Conservation (phyloP, 2,797 vertebrate species). For the Mionectes olivaceus region DNA sequence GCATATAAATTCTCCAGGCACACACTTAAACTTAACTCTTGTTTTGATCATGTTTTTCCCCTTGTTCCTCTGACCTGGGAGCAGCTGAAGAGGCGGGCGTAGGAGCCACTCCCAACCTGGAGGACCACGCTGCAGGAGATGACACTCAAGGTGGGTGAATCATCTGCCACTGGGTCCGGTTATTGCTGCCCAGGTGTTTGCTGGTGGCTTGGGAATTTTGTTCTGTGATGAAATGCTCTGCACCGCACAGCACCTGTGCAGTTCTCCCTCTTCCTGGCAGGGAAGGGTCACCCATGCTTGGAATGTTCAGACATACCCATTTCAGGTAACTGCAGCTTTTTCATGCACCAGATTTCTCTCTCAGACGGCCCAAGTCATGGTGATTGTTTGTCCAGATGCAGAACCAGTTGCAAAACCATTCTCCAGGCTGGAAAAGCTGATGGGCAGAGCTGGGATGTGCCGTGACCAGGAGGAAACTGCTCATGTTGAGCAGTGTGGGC, state of each 20-base stretch:
- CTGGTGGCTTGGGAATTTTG: background rate
- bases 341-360: background rate
- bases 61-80: conserved; percentile 10
- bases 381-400: background rate
- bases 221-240: background rate
- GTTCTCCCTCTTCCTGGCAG: background rate
- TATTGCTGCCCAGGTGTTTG: background rate
- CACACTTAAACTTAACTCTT: background rate
- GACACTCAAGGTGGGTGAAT: conserved; percentile 76
- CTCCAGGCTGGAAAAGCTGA: background rate
- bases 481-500: background rate
- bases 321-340: background rate
- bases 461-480: background rate
- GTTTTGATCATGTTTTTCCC: conserved; percentile 43
- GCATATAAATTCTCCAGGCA: background rate
- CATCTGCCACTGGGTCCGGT: fast-evolving
- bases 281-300: background rate
- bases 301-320: background rate
- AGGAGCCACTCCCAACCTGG: conserved; percentile 78
- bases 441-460: background rate
- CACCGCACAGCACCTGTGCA: background rate
- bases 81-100: conserved; percentile 82
- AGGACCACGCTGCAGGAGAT: conserved; percentile 80
- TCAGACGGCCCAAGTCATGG: background rate
- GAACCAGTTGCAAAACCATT: background rate